Evolutionary conservation across 2,797 vertebrate genomes (phyloP), one percentile per base, ranked within the genome.

Genomic region (Chaunax sp.): DNA sequence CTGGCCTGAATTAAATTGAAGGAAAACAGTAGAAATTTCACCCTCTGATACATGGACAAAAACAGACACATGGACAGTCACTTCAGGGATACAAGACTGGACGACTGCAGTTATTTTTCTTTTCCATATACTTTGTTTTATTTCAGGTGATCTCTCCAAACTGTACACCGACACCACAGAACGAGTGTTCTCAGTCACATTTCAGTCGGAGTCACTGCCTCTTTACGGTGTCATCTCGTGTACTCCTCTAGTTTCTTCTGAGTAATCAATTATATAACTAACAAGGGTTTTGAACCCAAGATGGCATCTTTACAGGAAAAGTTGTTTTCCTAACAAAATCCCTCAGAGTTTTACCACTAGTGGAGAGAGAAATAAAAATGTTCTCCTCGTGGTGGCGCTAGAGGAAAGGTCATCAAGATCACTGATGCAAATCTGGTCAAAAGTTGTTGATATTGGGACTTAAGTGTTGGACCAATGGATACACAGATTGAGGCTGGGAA

Each of bases 381-480:
- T n/a, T 12, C 23, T 75, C 61, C 65, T 52, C 69, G 69, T 38
- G 61, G 64, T 2, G 51, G 51, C 9, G n/a, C 16, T 0, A n/a
- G 19, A 57, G 14, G 28, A n/a, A 19, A 28, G 44, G 58, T 74
- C 57, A 40, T n/a, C 12, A 4, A 33, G 8, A 0, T 14, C 11
- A 51, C 23, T 1, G 5, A 7, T 6, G 7, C 25, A 18, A 22
- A 26, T 12, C 8, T 23, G 37, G 22, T 25, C 35, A 3, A 5
- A 0, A 30, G 20, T 4, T 12, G 18, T n/a, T n/a, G n/a, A n/a
- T n/a, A n/a, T n/a, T n/a, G n/a, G n/a, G n/a, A n/a, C n/a, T n/a
- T n/a, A n/a, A n/a, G n/a, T n/a, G n/a, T n/a, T n/a, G n/a, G n/a
- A 26, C 2, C 5, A 46, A 23, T 13, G 46, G 23, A 49, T 22